phyloP scores from a whole-genome alignment of 37 sponge, comb jelly and placozoan species.

The Bolinopsis microptera region DNA sequence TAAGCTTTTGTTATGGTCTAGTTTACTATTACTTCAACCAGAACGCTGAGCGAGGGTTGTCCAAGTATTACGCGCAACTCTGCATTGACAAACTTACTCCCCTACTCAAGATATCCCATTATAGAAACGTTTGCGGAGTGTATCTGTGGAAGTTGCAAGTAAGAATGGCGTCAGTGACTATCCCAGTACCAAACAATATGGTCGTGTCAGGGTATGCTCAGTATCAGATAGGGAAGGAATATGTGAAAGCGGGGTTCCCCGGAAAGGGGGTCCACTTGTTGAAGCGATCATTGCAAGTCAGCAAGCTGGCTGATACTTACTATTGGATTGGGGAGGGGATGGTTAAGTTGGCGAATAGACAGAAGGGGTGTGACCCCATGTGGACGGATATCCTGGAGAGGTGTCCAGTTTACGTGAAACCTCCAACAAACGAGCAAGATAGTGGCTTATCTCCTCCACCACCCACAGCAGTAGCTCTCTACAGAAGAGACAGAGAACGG shows the following conservation, averaged over 20 bases:
- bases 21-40: slow-evolving; percentile 50
- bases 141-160: slow-evolving; percentile 45
- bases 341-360: slow-evolving; percentile 44
- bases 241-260: background rate
- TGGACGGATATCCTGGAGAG: slow-evolving; percentile 11
- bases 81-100: background rate
- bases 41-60: slow-evolving; percentile 11
- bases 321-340: slow-evolving; percentile 54
- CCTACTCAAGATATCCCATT: slow-evolving; percentile 10
- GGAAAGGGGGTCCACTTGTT: background rate
- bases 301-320: slow-evolving; percentile 28
- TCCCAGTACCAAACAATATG: background rate
- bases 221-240: slow-evolving; percentile 56
- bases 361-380: background rate
- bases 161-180: background rate
- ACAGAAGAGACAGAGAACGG: slow-evolving; percentile 49
- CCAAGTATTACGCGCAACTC: slow-evolving; percentile 41
- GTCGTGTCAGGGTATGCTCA: background rate
- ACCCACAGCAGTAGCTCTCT: slow-evolving; percentile 38
- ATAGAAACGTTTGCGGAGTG: slow-evolving; percentile 58
- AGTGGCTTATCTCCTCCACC: slow-evolving; percentile 51
- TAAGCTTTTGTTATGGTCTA: background rate
- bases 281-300: background rate
- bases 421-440: background rate
- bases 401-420: slow-evolving; percentile 48